Conservation (phyloP, 1,140 invertebrate genomes). For the Atta texana region DNA sequence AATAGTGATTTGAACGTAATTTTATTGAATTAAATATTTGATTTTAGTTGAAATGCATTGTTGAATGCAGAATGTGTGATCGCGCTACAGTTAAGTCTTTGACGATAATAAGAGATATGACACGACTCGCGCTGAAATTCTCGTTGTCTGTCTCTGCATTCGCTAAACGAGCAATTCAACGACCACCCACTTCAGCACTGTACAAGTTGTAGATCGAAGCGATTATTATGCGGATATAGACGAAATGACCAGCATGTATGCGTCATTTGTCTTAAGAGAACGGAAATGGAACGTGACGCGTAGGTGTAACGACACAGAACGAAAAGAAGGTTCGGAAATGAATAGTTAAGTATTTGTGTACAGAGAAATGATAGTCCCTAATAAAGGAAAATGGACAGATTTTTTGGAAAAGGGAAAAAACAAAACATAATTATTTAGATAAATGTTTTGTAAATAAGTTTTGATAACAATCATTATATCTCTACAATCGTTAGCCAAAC, state of each 20-base stretch:
- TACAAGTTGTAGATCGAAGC: slow-evolving; percentile 82
- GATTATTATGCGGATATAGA: slow-evolving; percentile 81
- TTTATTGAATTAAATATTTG: background rate
- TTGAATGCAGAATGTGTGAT: slow-evolving; percentile 69
- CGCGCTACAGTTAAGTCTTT: slow-evolving; percentile 62
- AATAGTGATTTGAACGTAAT: background rate
- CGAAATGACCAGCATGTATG: slow-evolving; percentile 79
- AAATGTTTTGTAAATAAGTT: slow-evolving; percentile 5
- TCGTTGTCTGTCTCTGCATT: slow-evolving; percentile 65
- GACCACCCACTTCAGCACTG: slow-evolving; percentile 83
- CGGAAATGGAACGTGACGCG: slow-evolving; percentile 72
- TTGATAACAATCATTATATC: background rate
- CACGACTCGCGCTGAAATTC: slow-evolving; percentile 66
- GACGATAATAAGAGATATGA: background rate
- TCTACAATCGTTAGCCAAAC: background rate
- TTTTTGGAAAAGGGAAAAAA: too few species aligned
- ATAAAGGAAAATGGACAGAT: background rate
- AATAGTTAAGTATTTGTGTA: background rate
- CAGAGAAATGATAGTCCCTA: background rate
- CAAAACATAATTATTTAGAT: background rate
- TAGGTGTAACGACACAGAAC: slow-evolving; percentile 65
- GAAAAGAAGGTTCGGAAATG: slow-evolving; percentile 66
- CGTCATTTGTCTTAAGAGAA: slow-evolving; percentile 80
- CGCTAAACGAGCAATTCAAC: slow-evolving; percentile 72
- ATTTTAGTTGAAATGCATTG: slow-evolving; percentile 13